Percentiles rank a stretch among this genome's conserved stretches.
Conservation (phyloP, 2,888 invertebrate species). For the Tenthredo scrophulariae region DNA sequence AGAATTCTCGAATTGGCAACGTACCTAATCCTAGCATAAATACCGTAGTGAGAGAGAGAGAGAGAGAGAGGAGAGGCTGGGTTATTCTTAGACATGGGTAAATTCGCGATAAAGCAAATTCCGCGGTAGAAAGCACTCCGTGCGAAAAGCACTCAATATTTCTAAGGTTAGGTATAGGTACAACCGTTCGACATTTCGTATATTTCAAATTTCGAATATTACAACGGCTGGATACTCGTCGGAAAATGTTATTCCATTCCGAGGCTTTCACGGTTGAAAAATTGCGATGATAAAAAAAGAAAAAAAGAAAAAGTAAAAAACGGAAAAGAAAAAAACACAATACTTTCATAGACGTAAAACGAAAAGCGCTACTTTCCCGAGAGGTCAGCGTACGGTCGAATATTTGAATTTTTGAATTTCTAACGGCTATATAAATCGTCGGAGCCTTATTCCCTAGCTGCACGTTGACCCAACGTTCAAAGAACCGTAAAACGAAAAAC, state of each 20-base stretch:
- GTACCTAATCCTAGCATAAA: neutral
- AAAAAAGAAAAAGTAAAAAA: neutral
- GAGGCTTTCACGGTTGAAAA: neutral
- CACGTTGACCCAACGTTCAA: neutral
- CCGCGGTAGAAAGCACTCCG: neutral
- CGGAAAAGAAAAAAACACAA: neutral
- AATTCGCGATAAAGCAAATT: neutral
- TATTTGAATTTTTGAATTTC: neutral
- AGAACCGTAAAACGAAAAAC: neutral
- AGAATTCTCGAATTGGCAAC: neutral
- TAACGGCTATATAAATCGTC: neutral
- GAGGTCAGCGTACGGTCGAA: neutral
- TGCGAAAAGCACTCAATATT: neutral
- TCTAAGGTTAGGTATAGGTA: neutral
- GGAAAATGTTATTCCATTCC: neutral
- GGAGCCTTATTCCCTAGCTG: neutral
- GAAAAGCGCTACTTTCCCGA: neutral
- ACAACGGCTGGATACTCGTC: neutral
- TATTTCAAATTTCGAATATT: neutral
- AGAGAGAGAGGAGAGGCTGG: neutral
- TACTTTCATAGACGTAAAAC: neutral
- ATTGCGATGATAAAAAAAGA: neutral
- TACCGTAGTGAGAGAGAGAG: neutral
- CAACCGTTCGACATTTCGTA: neutral
- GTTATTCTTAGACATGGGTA: neutral